These are phyloP conservation scores for Baccha elongata DNA, from an alignment of 2,888 invertebrate genomes.

Conservation along the genomic window DNA sequence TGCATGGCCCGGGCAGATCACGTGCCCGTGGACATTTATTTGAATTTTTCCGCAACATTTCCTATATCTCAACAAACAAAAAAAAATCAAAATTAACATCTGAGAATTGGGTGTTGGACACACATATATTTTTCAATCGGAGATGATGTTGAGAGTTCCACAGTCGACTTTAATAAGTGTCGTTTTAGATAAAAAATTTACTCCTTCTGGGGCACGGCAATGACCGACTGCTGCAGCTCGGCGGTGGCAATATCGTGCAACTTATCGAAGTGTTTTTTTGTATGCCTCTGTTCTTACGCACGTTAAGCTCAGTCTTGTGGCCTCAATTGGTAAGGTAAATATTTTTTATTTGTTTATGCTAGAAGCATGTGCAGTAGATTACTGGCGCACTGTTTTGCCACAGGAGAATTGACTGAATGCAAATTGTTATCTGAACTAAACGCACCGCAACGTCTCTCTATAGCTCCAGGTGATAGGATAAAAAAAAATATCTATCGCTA, in stretches of 20 bases:
- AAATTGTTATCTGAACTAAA: slow-evolving; percentile 34
- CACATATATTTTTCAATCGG: slow-evolving; percentile 30
- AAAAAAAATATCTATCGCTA: slow-evolving; percentile 23
- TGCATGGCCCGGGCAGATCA: slow-evolving; percentile 55
- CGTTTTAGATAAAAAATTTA: slow-evolving; percentile 24
- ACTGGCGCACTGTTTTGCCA: slow-evolving; percentile 2
- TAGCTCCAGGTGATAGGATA: slow-evolving; percentile 24
- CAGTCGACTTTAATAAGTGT: slow-evolving; percentile 26
- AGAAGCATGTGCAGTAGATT: slow-evolving; percentile 28
- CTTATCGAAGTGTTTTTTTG: slow-evolving; percentile 60
- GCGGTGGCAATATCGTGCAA: slow-evolving; percentile 1
- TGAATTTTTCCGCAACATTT: slow-evolving; percentile 63
- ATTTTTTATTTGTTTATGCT: background rate
- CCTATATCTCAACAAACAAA: background rate
- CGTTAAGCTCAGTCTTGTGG: slow-evolving; percentile 46
- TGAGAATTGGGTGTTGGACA: slow-evolving; percentile 58
- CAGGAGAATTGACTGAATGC: slow-evolving; percentile 5
- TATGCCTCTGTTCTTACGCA: slow-evolving; percentile 66
- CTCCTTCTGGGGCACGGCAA: background rate
- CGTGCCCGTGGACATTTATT: slow-evolving; percentile 67
- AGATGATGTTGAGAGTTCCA: slow-evolving; percentile 17
- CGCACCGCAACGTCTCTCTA: slow-evolving; percentile 34
- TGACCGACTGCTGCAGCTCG: background rate
- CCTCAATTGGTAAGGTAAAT: slow-evolving; percentile 57
- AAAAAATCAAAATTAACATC: slow-evolving; percentile 44